Evolutionary conservation across 2,888 invertebrate genomes (phyloP).

Genomic region (Rhagonycha fulva): DNA sequence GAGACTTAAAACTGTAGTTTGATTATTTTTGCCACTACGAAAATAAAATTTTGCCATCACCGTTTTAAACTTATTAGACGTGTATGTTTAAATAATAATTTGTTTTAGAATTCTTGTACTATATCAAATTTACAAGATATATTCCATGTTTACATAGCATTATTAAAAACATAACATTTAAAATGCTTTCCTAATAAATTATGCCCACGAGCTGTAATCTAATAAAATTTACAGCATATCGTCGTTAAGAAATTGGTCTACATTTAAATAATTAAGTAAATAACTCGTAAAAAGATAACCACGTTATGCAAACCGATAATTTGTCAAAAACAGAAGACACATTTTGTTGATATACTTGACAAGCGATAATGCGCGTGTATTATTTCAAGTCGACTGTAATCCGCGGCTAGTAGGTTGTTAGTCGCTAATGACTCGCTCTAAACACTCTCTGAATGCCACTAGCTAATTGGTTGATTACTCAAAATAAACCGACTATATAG

Average conservation of each 20-base stretch:
- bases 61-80: not conserved
- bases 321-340: constrained; percentile 43
- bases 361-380: constrained; percentile 47
- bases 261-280: constrained; percentile 1
- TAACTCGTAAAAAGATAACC: constrained; percentile 15
- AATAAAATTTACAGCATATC: not conserved
- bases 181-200: not conserved
- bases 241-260: not conserved
- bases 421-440: constrained; percentile 46
- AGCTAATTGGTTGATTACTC: constrained; percentile 46
- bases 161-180: constrained; percentile 1
- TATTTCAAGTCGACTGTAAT: constrained; percentile 42
- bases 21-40: constrained; percentile 2
- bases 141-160: not conserved
- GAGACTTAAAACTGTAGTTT: constrained; percentile 1
- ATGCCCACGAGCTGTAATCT: not conserved
- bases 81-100: not conserved
- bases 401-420: constrained; percentile 41
- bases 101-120: not conserved
- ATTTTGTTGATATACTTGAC: constrained; percentile 48
- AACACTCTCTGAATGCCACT: constrained; percentile 43
- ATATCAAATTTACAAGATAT: not conserved
- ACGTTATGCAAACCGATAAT: constrained; percentile 31
- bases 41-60: constrained; percentile 1
- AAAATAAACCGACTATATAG: constrained; percentile 32